These are phyloP conservation scores for Scarus forsteni DNA, from an alignment of 2,797 vertebrate genomes.

Conservation along the genomic window DNA sequence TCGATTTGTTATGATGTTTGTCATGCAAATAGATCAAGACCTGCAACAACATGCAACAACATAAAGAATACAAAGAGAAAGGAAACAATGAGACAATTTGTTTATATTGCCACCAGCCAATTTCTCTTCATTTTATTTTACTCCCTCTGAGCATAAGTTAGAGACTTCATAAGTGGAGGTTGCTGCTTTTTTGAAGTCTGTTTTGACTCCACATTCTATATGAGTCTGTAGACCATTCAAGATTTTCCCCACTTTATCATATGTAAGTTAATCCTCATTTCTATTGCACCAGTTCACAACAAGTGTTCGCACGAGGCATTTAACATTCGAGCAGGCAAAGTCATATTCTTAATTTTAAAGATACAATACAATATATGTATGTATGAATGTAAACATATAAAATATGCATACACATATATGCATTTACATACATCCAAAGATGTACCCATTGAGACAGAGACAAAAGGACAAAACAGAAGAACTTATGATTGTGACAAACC, in stretches of 20 bases:
- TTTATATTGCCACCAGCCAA: slow-evolving; percentile 48
- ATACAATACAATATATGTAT: too few relatives aligned
- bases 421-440: too few relatives aligned
- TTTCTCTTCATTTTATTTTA: slow-evolving; percentile 50
- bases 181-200: slow-evolving; percentile 57
- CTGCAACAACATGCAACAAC: slow-evolving; percentile 29
- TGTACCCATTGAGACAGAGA: too few relatives aligned
- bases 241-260: slow-evolving; percentile 21
- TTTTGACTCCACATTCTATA: slow-evolving; percentile 46
- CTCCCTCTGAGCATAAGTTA: slow-evolving; percentile 33
- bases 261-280: too few relatives aligned
- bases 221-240: slow-evolving; percentile 18
- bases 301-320: too few relatives aligned
- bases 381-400: too few relatives aligned
- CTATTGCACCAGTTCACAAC: too few relatives aligned
- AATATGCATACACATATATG: too few relatives aligned
- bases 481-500: too few relatives aligned
- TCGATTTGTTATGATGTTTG: slow-evolving; percentile 56
- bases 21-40: slow-evolving; percentile 53
- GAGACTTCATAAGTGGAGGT: slow-evolving; percentile 46
- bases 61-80: slow-evolving; percentile 33
- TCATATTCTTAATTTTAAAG: too few relatives aligned
- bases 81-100: slow-evolving; percentile 52
- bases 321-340: too few relatives aligned
- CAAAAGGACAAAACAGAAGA: too few relatives aligned